Percentiles rank a stretch among this genome's conserved stretches.
Conservation (phyloP, 2,888 invertebrate species). For the Lepeophtheirus nordmannii region DNA sequence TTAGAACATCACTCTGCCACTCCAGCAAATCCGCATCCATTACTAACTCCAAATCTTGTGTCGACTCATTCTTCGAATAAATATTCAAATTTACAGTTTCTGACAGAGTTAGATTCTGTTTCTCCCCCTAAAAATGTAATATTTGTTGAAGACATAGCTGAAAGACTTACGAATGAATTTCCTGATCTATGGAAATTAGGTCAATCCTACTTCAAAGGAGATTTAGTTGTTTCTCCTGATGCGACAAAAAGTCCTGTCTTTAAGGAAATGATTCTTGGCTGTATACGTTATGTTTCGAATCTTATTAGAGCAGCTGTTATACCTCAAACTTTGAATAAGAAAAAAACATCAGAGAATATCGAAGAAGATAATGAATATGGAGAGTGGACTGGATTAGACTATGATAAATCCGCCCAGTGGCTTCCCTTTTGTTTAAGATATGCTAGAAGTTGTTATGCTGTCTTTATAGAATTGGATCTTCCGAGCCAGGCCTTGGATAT, state of each 20-base stretch:
- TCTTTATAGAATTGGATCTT: constrained; percentile 61
- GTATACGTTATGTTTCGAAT: constrained; percentile 56
- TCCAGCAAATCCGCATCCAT: neutral
- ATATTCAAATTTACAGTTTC: constrained; percentile 8
- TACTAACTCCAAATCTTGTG: neutral
- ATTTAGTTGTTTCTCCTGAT: constrained; percentile 57
- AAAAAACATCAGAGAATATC: constrained; percentile 27
- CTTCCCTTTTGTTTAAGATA: constrained; percentile 53
- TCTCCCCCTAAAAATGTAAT: constrained; percentile 49
- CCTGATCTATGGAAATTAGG: constrained; percentile 92
- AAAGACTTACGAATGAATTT: constrained; percentile 55
- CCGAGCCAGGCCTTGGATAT: constrained; percentile 73
- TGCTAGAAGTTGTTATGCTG: constrained; percentile 59
- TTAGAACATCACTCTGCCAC: constrained; percentile 31
- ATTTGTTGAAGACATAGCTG: constrained; percentile 63
- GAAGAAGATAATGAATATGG: constrained; percentile 41
- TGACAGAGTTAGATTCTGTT: neutral
- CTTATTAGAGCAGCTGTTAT: constrained; percentile 57
- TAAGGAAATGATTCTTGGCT: constrained; percentile 63
- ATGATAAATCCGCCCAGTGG: constrained; percentile 31
- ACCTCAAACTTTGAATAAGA: constrained; percentile 39
- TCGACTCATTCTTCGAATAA: neutral
- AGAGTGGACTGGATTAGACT: constrained; percentile 36
- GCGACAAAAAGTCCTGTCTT: constrained; percentile 56
- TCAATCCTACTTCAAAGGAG: constrained; percentile 78